Evolutionary conservation across 92 coral and sea anemone species (phyloP), one percentile per base, ranked within the genome.

Genomic region (Phymanthus crucifer): DNA sequence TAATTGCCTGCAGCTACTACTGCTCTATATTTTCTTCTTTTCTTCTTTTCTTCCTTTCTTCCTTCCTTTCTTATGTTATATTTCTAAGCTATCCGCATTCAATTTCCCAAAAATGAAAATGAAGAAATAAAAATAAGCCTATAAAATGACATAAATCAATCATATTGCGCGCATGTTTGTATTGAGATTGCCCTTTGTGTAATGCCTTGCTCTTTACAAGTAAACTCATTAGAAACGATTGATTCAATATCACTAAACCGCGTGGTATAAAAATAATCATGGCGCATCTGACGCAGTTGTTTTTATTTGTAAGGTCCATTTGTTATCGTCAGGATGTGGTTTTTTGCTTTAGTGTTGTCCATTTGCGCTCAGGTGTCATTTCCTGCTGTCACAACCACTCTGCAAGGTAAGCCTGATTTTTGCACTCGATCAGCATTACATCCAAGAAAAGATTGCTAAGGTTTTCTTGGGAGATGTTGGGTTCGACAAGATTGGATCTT

Each of bases 341-440:
- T 2, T 21, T 54, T 54, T 54, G 29, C 64, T 14, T 26, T 11
- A 21, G 27, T 54, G 6, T 54, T 54, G 64, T 54, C 27, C 29
- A 54, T 54, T 54, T 54, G 24, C 29, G 31, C n/a, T 21, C 9
- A 26, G n/a, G 21, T 54, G 14, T 54, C 27, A 54, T 54, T 54
- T 21, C 8, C 64, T 6, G 27, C 64, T 54, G 64, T 4, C n/a
- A 54, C 27, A 54, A 21, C 24, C 4, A 21, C 27, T 54, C 14
- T 54, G 26, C 6, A 54, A 54, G 64, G 64, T 54, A 54, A 54
- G 64, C 64, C n/a, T n/a, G n/a, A n/a, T n/a, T n/a, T n/a, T n/a
- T n/a, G n/a, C n/a, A n/a, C n/a, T n/a, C n/a, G n/a, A n/a, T n/a
- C 1, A 3, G 13, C 48, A 43, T 43, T 9, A 43, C 11, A 43